These are phyloP conservation scores for Melanotaenia pygmaea DNA, from an alignment of 2,797 vertebrate species.

Conservation along the genomic window DNA sequence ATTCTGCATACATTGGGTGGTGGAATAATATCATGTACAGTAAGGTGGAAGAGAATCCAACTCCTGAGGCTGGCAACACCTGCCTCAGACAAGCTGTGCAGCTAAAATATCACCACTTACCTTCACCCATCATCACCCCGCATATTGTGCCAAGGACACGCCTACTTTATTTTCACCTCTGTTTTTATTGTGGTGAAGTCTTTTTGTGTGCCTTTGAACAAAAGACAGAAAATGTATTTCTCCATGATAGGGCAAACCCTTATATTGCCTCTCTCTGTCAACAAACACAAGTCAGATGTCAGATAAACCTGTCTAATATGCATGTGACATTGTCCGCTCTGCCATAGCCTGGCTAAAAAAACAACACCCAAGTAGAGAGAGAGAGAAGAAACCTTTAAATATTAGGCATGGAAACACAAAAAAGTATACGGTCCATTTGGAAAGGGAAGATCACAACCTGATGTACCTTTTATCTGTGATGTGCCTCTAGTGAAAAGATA, in stretches of 20 bases:
- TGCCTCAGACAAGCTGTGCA: constrained; percentile 54
- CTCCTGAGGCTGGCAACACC: constrained; percentile 64
- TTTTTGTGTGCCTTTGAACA: constrained; percentile 50
- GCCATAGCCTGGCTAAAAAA: not conserved
- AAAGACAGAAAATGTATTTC: constrained; percentile 46
- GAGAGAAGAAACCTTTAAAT: not conserved
- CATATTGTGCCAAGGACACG: constrained; percentile 28
- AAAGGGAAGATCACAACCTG: not conserved
- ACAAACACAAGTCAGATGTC: constrained; percentile 21
- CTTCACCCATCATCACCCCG: constrained; percentile 27
- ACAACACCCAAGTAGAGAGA: not conserved
- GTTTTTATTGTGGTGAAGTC: constrained; percentile 17
- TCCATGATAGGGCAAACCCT: constrained; percentile 19
- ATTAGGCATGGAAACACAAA: not conserved
- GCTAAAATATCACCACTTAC: constrained; percentile 48
- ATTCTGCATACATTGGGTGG: constrained; percentile 25
- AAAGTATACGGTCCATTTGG: too few species aligned
- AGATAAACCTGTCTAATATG: constrained; percentile 11
- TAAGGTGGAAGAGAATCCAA: constrained; percentile 60
- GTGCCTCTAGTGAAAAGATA: not conserved
- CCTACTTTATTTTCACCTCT: constrained; percentile 29
- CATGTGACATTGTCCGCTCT: not conserved
- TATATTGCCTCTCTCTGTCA: not conserved
- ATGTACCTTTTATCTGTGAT: not conserved
- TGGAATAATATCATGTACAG: constrained; percentile 62